phyloP scores from a whole-genome alignment of 2,888 invertebrate genomes.

The Ischnus inquisitorius region DNA sequence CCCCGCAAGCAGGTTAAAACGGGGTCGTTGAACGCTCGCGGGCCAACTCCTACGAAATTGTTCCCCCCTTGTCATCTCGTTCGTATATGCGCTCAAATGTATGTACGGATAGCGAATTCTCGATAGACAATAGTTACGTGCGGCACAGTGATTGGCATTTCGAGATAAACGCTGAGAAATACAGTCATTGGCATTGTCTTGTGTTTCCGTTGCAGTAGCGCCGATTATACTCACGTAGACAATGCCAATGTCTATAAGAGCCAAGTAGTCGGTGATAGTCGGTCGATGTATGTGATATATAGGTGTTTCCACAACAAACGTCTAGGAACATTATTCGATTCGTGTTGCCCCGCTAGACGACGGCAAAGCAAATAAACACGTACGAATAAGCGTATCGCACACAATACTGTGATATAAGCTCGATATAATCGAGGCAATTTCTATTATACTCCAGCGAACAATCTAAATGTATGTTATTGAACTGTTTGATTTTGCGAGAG shows the following conservation, averaged over 20 bases:
- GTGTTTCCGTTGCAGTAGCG: background rate
- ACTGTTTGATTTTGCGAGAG: too few relatives aligned
- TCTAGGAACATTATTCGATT: background rate
- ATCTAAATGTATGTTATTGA: background rate
- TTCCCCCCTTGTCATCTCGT: constrained; percentile 46
- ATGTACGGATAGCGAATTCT: background rate
- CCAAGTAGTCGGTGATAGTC: background rate
- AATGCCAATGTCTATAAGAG: background rate
- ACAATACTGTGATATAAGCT: constrained; percentile 46
- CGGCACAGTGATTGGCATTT: background rate
- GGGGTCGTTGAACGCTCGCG: constrained; percentile 64
- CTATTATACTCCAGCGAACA: constrained; percentile 33
- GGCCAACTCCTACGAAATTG: constrained; percentile 60
- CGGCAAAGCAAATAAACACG: background rate
- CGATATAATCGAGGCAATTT: constrained; percentile 56
- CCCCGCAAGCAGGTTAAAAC: constrained; percentile 49
- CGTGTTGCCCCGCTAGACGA: background rate
- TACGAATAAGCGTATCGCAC: constrained; percentile 32
- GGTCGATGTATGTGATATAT: background rate
- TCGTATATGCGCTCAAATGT: constrained; percentile 1
- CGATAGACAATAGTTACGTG: background rate
- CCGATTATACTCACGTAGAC: background rate
- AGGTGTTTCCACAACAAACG: background rate
- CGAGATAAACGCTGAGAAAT: background rate
- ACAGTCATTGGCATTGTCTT: background rate